phyloP scores from a whole-genome alignment of 2,797 vertebrate species.

The Acanthopagrus latus region DNA sequence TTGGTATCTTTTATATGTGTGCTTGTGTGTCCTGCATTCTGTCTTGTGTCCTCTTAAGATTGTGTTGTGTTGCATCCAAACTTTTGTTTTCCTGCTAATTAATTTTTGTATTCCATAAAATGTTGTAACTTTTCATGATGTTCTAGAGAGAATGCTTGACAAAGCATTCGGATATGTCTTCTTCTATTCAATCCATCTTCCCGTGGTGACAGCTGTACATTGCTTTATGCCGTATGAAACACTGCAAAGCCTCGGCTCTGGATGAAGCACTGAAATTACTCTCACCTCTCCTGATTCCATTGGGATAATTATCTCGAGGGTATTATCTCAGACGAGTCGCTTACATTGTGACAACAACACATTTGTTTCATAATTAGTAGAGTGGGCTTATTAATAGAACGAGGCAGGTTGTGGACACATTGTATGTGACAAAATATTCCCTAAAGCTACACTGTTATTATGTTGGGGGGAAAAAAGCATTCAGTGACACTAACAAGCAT shows the following conservation, averaged over 20 bases:
- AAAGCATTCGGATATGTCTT: neutral
- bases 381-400: neutral
- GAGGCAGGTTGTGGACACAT: neutral
- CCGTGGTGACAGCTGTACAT: neutral
- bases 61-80: neutral
- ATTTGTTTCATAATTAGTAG: neutral
- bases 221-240: neutral
- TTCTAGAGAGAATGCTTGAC: neutral
- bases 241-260: no score
- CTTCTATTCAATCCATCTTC: neutral
- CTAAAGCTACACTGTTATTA: neutral
- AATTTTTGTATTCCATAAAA: neutral
- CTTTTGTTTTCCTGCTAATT: neutral
- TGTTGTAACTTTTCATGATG: neutral
- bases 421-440: neutral
- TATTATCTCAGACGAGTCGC: neutral
- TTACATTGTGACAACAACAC: neutral
- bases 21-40: no score
- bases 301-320: neutral
- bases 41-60: neutral
- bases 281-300: neutral
- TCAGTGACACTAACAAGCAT: constrained; percentile 4
- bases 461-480: neutral
- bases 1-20: no score
- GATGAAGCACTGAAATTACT: neutral